These are phyloP conservation scores for Drosophila seguyi DNA, from an alignment of 1,140 invertebrate species.

Conservation along the genomic window DNA sequence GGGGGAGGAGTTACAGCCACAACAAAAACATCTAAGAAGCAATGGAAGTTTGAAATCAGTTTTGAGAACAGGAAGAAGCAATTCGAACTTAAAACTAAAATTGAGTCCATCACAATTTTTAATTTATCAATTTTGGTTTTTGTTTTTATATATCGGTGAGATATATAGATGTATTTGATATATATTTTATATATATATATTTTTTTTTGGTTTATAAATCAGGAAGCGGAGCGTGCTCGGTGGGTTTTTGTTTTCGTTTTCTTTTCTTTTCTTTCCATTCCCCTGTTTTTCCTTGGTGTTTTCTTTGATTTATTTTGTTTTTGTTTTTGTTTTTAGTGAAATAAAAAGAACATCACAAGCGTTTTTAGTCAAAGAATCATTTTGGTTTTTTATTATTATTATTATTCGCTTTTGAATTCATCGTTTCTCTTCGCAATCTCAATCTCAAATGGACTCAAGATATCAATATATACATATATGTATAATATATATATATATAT, in stretches of 20 bases:
- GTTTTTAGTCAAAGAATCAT: slow-evolving; percentile 84
- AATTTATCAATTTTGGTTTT: slow-evolving; percentile 70
- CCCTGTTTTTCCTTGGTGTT: slow-evolving; percentile 33
- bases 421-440: slow-evolving; percentile 69
- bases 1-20: slow-evolving; percentile 24
- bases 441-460: slow-evolving; percentile 35
- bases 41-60: slow-evolving; percentile 41
- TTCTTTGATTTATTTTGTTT: slow-evolving; percentile 4
- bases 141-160: neutral
- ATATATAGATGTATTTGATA: slow-evolving; percentile 21
- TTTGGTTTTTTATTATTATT: slow-evolving; percentile 71
- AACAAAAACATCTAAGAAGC: slow-evolving; percentile 56
- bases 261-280: slow-evolving; percentile 26
- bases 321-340: slow-evolving; percentile 48
- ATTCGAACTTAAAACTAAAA: slow-evolving; percentile 79
- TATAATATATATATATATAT: neutral
- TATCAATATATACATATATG: slow-evolving; percentile 7
- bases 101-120: slow-evolving; percentile 85
- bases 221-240: slow-evolving; percentile 52
- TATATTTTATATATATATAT: slow-evolving; percentile 14
- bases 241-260: slow-evolving; percentile 42
- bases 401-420: slow-evolving; percentile 63
- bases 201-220: slow-evolving; percentile 9
- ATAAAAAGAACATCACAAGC: slow-evolving; percentile 85
- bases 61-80: slow-evolving; percentile 50